phyloP scores from a whole-genome alignment of 2,888 invertebrate species.

The Prenolepis imparis region DNA sequence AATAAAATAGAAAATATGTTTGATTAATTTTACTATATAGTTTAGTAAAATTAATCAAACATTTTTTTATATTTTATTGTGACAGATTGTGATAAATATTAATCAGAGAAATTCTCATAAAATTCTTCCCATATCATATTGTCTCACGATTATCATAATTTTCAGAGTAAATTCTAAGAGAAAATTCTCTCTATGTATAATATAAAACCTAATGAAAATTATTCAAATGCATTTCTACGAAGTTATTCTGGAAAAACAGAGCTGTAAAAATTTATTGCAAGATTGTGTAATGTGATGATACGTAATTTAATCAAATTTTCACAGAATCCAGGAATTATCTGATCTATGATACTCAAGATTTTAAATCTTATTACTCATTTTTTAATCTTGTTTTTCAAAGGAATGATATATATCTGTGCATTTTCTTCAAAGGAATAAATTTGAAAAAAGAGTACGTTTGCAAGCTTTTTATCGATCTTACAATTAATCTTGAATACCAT shows the following conservation, averaged over 20 bases:
- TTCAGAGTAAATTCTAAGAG: no score
- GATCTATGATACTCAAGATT: background rate
- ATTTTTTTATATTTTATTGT: no score
- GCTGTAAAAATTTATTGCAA: background rate
- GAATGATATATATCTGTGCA: no score
- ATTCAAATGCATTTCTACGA: background rate
- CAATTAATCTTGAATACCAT: slow-evolving; percentile 14
- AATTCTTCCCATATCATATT: no score
- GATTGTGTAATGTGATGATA: background rate
- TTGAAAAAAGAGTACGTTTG: background rate
- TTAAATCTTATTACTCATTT: background rate
- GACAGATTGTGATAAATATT: no score
- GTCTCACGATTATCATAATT: no score
- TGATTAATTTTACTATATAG: no score
- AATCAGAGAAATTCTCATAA: no score
- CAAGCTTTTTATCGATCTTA: slow-evolving; percentile 16
- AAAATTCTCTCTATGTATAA: no score
- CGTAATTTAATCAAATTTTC: background rate
- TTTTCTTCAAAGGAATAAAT: background rate
- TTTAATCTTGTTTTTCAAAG: background rate
- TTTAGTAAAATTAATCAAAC: no score
- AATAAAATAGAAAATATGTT: no score
- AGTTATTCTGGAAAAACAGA: background rate
- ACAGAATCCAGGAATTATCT: background rate
- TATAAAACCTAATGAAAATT: slow-evolving; percentile 31